phyloP scores from a whole-genome alignment of 2,888 invertebrate species.

The Nomada fabriciana region DNA sequence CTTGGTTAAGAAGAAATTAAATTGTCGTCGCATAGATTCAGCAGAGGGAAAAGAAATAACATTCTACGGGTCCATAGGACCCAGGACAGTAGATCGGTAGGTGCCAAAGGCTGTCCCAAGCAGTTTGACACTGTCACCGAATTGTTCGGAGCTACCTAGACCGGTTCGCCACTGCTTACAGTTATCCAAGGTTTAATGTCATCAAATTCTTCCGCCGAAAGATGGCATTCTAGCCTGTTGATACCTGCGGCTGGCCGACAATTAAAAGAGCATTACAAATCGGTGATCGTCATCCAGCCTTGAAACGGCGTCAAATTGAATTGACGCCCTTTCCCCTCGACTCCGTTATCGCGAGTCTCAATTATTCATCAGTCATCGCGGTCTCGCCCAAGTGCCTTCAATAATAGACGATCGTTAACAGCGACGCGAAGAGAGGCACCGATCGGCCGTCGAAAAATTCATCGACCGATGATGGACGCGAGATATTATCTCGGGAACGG shows the following conservation, averaged over 20 bases:
- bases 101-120: not conserved
- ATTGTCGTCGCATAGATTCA: too few relatives aligned
- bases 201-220: constrained; percentile 9
- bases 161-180: constrained; percentile 35
- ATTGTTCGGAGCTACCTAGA: constrained; percentile 13
- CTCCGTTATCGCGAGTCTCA: too few relatives aligned
- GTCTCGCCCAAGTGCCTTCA: not conserved
- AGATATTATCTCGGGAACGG: constrained; percentile 76
- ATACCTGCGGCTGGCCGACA: too few relatives aligned
- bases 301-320: not conserved
- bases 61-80: too few relatives aligned
- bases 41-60: too few relatives aligned
- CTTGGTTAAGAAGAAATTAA: too few relatives aligned
- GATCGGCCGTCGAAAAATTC: constrained; percentile 75
- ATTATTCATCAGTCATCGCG: too few relatives aligned
- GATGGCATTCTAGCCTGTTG: not conserved
- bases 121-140: constrained; percentile 4
- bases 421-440: constrained; percentile 63
- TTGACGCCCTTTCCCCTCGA: not conserved
- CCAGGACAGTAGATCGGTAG: not conserved
- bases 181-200: constrained; percentile 28
- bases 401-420: constrained; percentile 49
- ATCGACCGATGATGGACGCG: constrained; percentile 76
- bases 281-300: too few relatives aligned
- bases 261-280: too few relatives aligned